Base-by-base conservation (phyloP, 1,140 invertebrate species). In the Cyclina sinensis region DNA sequence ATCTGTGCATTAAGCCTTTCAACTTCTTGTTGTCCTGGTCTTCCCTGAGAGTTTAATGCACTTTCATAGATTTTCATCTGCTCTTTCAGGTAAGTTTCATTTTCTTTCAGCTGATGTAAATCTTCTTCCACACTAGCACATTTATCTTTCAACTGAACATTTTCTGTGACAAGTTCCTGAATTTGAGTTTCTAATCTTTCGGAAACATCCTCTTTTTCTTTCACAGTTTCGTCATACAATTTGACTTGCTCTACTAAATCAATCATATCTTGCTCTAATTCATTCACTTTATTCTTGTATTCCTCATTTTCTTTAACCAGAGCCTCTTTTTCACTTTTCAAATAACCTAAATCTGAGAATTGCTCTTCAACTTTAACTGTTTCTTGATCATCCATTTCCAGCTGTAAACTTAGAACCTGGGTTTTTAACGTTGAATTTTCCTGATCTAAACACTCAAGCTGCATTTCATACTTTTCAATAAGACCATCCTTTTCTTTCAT, bases 381-480 rank as follows among this genome's bases (percentile, higher is more conserved):
- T 76, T 51, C 4, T 39, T 39, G 11, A 3, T 81, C 65, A 59
- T 82, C 39, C 57, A 82, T 12, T 43, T 81, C 65, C 24, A 51
- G 39, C 21, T 73, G 39, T 73, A 84, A 54, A 37, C 48, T 84
- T 30, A 54, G 21, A 24, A 73, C 30, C 57, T 62, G 46, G 51
- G 86, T 88, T 70, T 88, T 88, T 2, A 88, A 35, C 5, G 86
- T 88, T 0, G 86, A 80, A 57, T 81, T 88, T 70, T 88, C 86
- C 21, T 88, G 86, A 62, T 80, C 78, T 30, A 88, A 78, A 51
- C 46, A 59, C 57, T 81, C 78, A 21, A 88, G 39, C 46, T 88
- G 76, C 62, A 48, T 88, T 57, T 88, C 86, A 51, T 80, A 73
- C 32, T 81, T 88, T 65, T 59, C 35, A n/a, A 86, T 65, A 5